Percentiles rank a stretch among this genome's conserved stretches.
phyloP scores from a whole-genome alignment of 1,140 invertebrate species.

The Zaprionus capensis region DNA sequence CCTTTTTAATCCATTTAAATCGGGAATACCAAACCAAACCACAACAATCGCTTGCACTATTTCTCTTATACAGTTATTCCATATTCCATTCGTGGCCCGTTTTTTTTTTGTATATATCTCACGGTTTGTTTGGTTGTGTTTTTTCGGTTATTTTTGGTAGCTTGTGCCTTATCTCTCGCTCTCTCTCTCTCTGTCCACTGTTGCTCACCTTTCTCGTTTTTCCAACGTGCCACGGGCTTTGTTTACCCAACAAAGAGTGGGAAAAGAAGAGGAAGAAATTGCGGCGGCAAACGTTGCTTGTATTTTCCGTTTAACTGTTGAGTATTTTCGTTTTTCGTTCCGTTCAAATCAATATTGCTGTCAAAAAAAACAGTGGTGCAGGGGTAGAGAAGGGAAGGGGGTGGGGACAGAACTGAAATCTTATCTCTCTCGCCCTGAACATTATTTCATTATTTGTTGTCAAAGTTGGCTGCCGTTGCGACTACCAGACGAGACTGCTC shows the following conservation, averaged over 20 bases:
- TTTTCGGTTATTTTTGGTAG: constrained; percentile 32
- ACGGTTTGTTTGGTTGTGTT: constrained; percentile 8
- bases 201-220: constrained; percentile 65
- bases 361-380: constrained; percentile 50
- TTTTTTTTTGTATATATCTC: constrained; percentile 12
- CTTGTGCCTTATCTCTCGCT: constrained; percentile 36
- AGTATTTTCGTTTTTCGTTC: constrained; percentile 62
- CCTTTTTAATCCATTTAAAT: constrained; percentile 14
- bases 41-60: constrained; percentile 14
- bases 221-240: constrained; percentile 57
- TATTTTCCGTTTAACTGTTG: constrained; percentile 17
- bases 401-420: constrained; percentile 45
- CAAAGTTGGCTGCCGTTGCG: constrained; percentile 68
- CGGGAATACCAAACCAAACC: neutral
- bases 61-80: constrained; percentile 18
- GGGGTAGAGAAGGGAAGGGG: too few species aligned
- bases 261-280: constrained; percentile 42
- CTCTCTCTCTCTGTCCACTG: constrained; percentile 5
- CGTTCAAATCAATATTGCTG: constrained; percentile 79
- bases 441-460: constrained; percentile 82
- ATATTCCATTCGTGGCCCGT: constrained; percentile 5
- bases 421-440: constrained; percentile 62
- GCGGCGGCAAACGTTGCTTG: constrained; percentile 20
- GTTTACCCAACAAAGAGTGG: constrained; percentile 70
- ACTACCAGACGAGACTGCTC: constrained; percentile 65